Evolutionary conservation across 2,113 vertebrate genomes (phyloP), one percentile per base, ranked within the genome.

Genomic region (Shinisaurus crocodilurus): DNA sequence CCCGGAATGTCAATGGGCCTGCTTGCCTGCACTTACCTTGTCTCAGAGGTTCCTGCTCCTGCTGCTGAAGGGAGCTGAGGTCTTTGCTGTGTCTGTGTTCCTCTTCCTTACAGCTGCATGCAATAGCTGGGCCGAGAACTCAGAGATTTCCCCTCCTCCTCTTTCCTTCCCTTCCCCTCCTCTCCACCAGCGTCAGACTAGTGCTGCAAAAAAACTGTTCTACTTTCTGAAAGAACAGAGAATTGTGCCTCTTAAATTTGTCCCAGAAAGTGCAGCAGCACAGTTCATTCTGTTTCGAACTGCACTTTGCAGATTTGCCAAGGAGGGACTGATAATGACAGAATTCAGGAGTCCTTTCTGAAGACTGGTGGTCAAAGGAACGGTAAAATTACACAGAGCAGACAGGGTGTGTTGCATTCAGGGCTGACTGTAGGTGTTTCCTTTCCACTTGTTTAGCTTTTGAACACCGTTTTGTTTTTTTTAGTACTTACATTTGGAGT

Each of bases 81-180:
- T 89, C 72, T 69, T 76, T 70, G 88, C 75, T 72, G 40, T 91
- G 79, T 76, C n/a, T 84, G 90, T 77, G 50, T 86, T 60, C 89
- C 91, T 80, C 67, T 32, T 32, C 3, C 50, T 8, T 15, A 89
- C 92, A 67, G 13, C 83, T 81, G 83, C 85, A 65, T 81, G 83
- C 85, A 65, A 74, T 91, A 94, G 92, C 92, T 91, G 90, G 95
- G 92, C 92, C 92, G 94, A 91, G 92, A 60, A 63, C 86, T 43
- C 60, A 48, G 63, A 91, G 65, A 79, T 92, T 65, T 91, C 70
- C 87, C 93, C 91, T 96, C 95, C 95, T 94, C 94, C 80, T 86
- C 91, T 67, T 25, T 34, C 77, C 32, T 37, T 6, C 45, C 60
- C 43, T 48, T 60, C 37, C 43, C 9, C 45, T 93, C 94, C 95